Evolutionary conservation across 1,140 invertebrate genomes (phyloP), one percentile per base, ranked within the genome.

Genomic region (Stratiolaelaps scimitus): DNA sequence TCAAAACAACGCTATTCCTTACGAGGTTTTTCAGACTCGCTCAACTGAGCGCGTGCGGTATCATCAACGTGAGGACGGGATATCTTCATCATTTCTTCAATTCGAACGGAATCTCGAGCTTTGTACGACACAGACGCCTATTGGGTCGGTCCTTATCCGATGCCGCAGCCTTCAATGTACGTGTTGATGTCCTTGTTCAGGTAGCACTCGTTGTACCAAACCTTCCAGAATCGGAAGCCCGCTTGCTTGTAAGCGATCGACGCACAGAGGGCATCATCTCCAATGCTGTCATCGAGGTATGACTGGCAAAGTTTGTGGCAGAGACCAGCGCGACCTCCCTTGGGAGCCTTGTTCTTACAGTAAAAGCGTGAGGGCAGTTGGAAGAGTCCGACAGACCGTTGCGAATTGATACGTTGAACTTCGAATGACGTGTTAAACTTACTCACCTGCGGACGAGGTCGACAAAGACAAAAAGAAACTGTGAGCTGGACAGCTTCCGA

Each of bases 161-260:
- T 60, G 23, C 34, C 53, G 23, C 53, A 60, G 23, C 53, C 53
- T 26, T 60, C 53, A 10, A 60, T 60, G 53, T 60, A 60, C 6
- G 13, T 60, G 53, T 60, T 60, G 53, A 60, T 60, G 17, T 60
- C 20, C 53, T 60, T 60, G 53, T 60, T 60, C 2, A 60, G 20
- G 23, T 60, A 60, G 53, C 53, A 60, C 34, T 60, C 17, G 34
- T 60, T 15, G 34, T 60, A 60, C 53, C 53, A 60, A 60, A 60
- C 20, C 26, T 60, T 60, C 53, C 53, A 60, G 53, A 60, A 60
- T 17, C 53, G 53, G 10, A 60, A 60, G 15, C 53, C 53, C 23
- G 53, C 23, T 60, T 34, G 13, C 20, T 60, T 60, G 53, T 19
- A 60, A 15, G 53, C 53, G 53, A 60, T 60, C 4, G 53, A n/a